Percentiles rank a stretch among this genome's conserved stretches.
phyloP scores from a whole-genome alignment of 2,888 invertebrate genomes.

The Aromia moschata region DNA sequence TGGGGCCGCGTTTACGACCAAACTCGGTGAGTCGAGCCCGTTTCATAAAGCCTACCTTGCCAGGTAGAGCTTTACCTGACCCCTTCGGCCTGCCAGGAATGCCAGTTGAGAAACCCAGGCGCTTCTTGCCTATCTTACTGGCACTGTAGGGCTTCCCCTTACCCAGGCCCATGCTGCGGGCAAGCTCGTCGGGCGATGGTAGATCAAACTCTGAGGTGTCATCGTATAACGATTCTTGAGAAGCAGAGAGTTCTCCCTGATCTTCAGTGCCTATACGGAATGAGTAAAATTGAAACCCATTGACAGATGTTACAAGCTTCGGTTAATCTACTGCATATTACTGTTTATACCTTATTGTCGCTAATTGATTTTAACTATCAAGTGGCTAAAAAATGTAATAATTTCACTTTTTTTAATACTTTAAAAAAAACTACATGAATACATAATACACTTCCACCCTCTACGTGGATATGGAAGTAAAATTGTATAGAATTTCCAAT shows the following conservation, averaged over 20 bases:
- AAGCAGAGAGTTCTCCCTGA: slow-evolving; percentile 69
- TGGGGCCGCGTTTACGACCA: slow-evolving; percentile 84
- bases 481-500: too few species aligned
- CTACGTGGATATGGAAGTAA: too few species aligned
- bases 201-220: slow-evolving; percentile 66
- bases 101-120: slow-evolving; percentile 67
- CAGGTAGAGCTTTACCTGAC: slow-evolving; percentile 62
- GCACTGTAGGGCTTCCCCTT: slow-evolving; percentile 83
- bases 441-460: too few species aligned
- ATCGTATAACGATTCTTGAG: slow-evolving; percentile 72
- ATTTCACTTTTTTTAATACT: too few species aligned
- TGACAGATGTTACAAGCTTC: too few species aligned
- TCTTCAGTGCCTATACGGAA: slow-evolving; percentile 78
- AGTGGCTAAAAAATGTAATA: too few species aligned
- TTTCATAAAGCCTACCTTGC: slow-evolving; percentile 79
- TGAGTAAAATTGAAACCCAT: too few species aligned
- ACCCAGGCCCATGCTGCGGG: slow-evolving; percentile 73
- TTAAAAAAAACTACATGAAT: too few species aligned
- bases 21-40: slow-evolving; percentile 78
- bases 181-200: slow-evolving; percentile 55
- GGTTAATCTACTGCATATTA: too few species aligned
- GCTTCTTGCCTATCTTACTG: slow-evolving; percentile 81
- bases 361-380: too few species aligned
- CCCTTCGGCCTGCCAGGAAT: slow-evolving; percentile 71
- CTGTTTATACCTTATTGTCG: too few species aligned